phyloP scores from a whole-genome alignment of 1,140 invertebrate genomes.

The Bombus terrestris region DNA sequence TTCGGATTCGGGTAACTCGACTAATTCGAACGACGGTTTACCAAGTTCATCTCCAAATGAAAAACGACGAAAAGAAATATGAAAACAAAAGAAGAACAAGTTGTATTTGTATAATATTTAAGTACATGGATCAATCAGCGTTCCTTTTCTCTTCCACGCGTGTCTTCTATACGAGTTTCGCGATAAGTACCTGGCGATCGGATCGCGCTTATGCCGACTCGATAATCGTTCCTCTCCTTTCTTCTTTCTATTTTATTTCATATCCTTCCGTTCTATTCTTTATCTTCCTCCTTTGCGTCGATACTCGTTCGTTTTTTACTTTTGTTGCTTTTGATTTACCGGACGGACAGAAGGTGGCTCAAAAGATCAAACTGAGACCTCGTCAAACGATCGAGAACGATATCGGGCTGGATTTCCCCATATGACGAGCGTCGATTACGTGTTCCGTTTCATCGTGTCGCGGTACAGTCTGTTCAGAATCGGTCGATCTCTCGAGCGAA shows the following conservation, averaged over 20 bases:
- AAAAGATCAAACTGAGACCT: conserved; percentile 53
- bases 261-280: not conserved
- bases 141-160: conserved; percentile 44
- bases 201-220: conserved; percentile 40
- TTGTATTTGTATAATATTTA: conserved; percentile 62
- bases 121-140: conserved; percentile 66
- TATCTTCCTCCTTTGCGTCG: not conserved
- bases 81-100: conserved; percentile 1
- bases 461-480: not conserved
- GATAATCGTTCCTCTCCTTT: conserved; percentile 23
- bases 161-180: conserved; percentile 4
- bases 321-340: conserved; percentile 66
- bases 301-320: conserved; percentile 18
- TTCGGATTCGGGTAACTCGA: not conserved
- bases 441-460: not conserved
- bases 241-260: not conserved
- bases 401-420: not conserved
- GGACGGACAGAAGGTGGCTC: conserved; percentile 69
- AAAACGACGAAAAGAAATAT: conserved; percentile 14
- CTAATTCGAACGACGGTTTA: not conserved
- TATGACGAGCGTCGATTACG: not conserved
- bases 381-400: conserved; percentile 45
- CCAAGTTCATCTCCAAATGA: not conserved
- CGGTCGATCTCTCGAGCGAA: not conserved
- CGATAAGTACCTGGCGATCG: conserved; percentile 52